These are phyloP conservation scores for Phodopus roborovskii DNA, from an alignment of 2,113 vertebrate species.

Conservation along the genomic window DNA sequence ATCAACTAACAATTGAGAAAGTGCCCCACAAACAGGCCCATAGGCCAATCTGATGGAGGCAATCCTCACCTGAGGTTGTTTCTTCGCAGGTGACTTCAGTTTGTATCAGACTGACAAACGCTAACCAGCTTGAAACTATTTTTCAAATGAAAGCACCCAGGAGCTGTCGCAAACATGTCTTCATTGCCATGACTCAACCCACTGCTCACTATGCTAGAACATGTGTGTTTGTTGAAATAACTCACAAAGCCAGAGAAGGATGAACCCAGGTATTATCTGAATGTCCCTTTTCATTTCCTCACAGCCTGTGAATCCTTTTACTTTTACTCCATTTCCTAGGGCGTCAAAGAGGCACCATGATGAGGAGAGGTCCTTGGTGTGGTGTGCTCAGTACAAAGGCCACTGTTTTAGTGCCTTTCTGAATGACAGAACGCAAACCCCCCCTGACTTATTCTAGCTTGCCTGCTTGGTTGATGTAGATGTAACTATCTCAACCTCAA, in stretches of 20 bases:
- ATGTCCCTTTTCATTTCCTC: not conserved
- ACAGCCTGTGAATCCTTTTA: not conserved
- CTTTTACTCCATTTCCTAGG: not conserved
- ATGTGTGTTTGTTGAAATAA: not conserved
- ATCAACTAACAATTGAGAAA: not conserved
- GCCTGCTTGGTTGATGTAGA: not conserved
- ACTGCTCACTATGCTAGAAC: not conserved
- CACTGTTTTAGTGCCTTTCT: not conserved
- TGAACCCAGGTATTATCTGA: not conserved
- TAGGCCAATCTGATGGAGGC: too few species aligned
- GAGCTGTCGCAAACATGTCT: not conserved
- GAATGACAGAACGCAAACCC: not conserved
- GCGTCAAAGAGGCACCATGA: not conserved
- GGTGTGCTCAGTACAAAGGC: not conserved
- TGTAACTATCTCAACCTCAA: not conserved
- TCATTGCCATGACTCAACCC: not conserved
- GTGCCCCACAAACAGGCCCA: not conserved
- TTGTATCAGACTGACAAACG: not conserved
- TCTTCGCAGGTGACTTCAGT: not conserved
- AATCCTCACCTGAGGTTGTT: not conserved
- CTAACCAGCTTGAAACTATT: not conserved
- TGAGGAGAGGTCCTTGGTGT: not conserved
- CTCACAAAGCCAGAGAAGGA: not conserved
- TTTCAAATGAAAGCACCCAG: slow-evolving; percentile 45
- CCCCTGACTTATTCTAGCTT: not conserved